Conservation (phyloP, 30 jellyfish, hydroid and myxozoan genomes). For the Cassiopea andromeda region DNA sequence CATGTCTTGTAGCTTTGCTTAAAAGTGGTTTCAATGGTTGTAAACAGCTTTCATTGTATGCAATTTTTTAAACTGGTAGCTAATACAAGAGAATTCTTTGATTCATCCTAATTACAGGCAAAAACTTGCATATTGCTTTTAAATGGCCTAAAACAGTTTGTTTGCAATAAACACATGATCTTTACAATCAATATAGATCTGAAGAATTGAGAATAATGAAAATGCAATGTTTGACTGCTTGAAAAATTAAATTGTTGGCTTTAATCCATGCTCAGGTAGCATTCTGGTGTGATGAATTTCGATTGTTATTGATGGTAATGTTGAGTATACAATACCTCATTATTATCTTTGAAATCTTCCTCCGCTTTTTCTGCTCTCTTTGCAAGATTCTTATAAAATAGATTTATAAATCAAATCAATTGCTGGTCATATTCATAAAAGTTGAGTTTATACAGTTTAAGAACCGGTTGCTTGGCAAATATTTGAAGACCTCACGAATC, state of each 20-base stretch:
- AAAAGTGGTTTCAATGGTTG: too few relatives aligned
- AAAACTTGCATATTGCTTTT: too few relatives aligned
- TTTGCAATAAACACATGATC: too few relatives aligned
- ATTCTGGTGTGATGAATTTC: not conserved
- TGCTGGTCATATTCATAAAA: not conserved
- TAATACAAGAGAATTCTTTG: too few relatives aligned
- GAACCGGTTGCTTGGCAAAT: not conserved
- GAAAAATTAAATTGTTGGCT: too few relatives aligned
- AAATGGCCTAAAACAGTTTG: too few relatives aligned
- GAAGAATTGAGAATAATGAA: too few relatives aligned
- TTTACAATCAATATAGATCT: too few relatives aligned
- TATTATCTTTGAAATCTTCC: slow-evolving; percentile 26
- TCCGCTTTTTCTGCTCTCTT: slow-evolving; percentile 78
- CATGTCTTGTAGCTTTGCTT: too few relatives aligned
- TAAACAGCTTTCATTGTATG: too few relatives aligned
- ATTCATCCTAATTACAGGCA: too few relatives aligned
- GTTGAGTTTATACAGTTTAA: not conserved
- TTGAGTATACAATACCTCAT: slow-evolving; percentile 31
- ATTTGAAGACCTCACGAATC: not conserved
- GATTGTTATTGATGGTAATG: not conserved
- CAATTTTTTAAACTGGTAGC: too few relatives aligned
- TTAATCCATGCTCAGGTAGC: not conserved
- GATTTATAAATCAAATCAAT: not conserved
- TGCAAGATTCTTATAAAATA: slow-evolving; percentile 56
- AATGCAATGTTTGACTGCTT: not conserved